phyloP scores from a whole-genome alignment of 2,113 vertebrate species.

The Gnathonemus echidnorhynchus region DNA sequence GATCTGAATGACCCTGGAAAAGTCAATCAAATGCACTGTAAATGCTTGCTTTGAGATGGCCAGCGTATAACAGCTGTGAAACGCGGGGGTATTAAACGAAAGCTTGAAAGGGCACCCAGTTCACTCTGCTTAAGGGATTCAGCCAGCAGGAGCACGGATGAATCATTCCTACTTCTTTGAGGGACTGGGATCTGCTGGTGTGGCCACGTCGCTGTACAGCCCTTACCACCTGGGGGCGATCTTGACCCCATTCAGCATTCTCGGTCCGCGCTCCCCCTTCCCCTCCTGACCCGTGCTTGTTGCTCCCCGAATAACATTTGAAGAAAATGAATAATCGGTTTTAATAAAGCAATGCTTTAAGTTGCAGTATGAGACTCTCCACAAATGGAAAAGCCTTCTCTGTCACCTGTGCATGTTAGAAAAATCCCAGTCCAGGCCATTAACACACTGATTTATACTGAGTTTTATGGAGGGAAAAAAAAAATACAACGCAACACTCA shows the following conservation, averaged over 20 bases:
- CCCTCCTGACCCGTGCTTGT: not conserved
- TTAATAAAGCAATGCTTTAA: not conserved
- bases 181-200: conserved; percentile 33
- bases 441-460: not conserved
- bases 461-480: not conserved
- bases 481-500: not conserved
- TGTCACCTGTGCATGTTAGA: not conserved
- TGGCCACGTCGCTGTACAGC: not conserved
- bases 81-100: conserved; percentile 49
- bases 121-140: conserved; percentile 31
- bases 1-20: conserved; percentile 19
- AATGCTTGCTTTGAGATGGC: conserved; percentile 48
- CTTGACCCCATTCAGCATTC: not conserved
- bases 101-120: conserved; percentile 50
- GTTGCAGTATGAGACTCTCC: not conserved
- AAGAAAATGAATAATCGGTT: not conserved
- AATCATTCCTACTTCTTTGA: conserved; percentile 37
- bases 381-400: not conserved
- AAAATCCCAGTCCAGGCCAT: not conserved
- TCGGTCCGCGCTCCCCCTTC: not conserved
- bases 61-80: conserved; percentile 50
- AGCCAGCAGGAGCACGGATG: too few relatives aligned
- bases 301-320: not conserved
- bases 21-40: conserved; percentile 46
- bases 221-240: not conserved